Base-by-base conservation (phyloP, 2,888 invertebrate genomes). In the Fragum fragum region DNA sequence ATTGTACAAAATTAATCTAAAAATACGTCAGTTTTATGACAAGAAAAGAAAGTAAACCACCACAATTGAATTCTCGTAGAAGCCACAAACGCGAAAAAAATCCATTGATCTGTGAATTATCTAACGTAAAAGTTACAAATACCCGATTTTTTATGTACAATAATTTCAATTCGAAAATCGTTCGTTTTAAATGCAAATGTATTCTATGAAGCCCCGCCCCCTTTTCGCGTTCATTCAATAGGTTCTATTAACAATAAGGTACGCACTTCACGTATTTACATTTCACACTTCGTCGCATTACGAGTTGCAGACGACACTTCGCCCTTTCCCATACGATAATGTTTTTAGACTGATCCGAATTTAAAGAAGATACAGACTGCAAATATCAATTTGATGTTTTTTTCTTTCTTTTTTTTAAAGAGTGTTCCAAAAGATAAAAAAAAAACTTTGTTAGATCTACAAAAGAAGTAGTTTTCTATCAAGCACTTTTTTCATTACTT, bases 141-240 rank as follows among this genome's bases (percentile, higher is more conserved):
- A 47, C n/a, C 14, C 47, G 47, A 14, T 3, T 47, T 47, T 47
- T 47, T 47, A 47, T 47, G 47, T 47, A 47, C 47, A 47, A 47
- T 47, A 47, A 47, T 47, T 47, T 47, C 47, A 47, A 47, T 47
- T 47, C n/a, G 47, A 47, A 47, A 47, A 47, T 47, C 47, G 47
- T 47, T 47, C 7, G 47, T 47, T 32, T 66, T 66, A 23, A 42
- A 66, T 66, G 66, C 66, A 66, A 66, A 39, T 66, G 21, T 14
- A 66, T 39, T 57, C 66, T 23, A 21, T 32, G 36, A 18, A 21
- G 23, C 66, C 66, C 21, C 66, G 39, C 66, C 66, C 66, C 42
- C 42, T 66, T 61, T 32, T 32, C 61, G 14, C 47, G 47, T 47
- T 47, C 47, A 47, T 47, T 47, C 47, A 47, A 47, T 47, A 47